Percentiles rank a stretch among this genome's conserved stretches.
phyloP scores from a whole-genome alignment of 2,113 vertebrate genomes.

The Hippocampus mohnikei region DNA sequence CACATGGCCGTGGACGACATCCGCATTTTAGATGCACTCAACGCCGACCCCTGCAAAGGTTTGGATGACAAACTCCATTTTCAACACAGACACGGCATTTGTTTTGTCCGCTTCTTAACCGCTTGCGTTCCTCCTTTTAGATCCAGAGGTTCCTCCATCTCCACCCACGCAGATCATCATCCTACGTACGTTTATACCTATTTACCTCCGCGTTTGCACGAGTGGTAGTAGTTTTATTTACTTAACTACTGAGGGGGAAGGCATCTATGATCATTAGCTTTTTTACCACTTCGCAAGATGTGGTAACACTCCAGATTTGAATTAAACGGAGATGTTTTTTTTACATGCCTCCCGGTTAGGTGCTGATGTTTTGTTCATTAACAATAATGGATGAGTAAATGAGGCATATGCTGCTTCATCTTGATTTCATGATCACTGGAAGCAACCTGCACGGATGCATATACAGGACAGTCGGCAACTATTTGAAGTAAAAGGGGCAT shows the following conservation, averaged over 20 bases:
- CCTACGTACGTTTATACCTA: slow-evolving; percentile 38
- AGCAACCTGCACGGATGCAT: too few relatives aligned
- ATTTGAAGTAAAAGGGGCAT: too few relatives aligned
- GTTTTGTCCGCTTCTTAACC: not conserved
- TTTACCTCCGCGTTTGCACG: not conserved
- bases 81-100: not conserved
- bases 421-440: too few relatives aligned
- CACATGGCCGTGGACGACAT: slow-evolving; percentile 91
- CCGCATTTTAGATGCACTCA: slow-evolving; percentile 78
- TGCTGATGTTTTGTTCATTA: too few relatives aligned
- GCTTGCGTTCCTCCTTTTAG: slow-evolving; percentile 24
- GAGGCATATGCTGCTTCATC: too few relatives aligned
- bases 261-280: not conserved
- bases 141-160: slow-evolving; percentile 50
- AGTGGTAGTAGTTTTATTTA: not conserved
- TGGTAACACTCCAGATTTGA: not conserved
- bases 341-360: too few relatives aligned
- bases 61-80: slow-evolving; percentile 3
- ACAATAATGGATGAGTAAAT: too few relatives aligned
- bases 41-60: slow-evolving; percentile 81
- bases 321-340: too few relatives aligned
- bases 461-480: too few relatives aligned
- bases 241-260: not conserved
- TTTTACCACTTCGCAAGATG: not conserved
- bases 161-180: slow-evolving; percentile 59